Evolutionary conservation across 2,113 vertebrate species (phyloP).

Genomic region (Eulemur rufifrons): DNA sequence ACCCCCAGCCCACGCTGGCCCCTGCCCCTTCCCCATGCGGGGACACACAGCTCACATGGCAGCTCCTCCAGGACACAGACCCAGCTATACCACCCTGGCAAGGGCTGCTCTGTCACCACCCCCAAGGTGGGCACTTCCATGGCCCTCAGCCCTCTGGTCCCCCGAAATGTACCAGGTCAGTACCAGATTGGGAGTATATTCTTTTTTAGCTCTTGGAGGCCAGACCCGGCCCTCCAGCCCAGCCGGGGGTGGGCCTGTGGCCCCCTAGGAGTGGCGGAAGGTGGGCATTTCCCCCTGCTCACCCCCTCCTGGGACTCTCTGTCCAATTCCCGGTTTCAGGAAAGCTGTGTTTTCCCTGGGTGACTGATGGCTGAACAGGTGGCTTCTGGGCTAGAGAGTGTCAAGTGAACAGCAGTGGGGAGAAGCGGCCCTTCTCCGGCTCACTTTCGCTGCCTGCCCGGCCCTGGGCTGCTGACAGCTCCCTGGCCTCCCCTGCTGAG

Average conservation of each 20-base stretch:
- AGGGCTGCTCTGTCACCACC: not conserved
- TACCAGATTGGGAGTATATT: not conserved
- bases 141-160: not conserved
- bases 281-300: not conserved
- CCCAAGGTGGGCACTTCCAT: not conserved
- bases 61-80: not conserved
- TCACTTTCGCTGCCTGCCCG: conserved; percentile 85
- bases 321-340: conserved; percentile 87
- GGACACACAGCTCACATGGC: accelerated
- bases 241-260: not conserved
- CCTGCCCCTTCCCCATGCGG: not conserved
- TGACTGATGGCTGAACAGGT: conserved; percentile 95
- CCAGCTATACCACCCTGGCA: not conserved
- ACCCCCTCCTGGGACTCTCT: conserved; percentile 77
- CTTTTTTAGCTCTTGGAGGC: not conserved
- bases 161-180: not conserved
- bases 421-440: conserved; percentile 90
- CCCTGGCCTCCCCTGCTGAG: conserved; percentile 27
- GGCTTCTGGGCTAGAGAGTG: conserved; percentile 84
- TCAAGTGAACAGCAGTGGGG: conserved; percentile 87
- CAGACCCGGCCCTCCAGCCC: not conserved
- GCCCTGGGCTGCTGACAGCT: conserved; percentile 78
- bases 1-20: not conserved
- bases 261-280: not conserved
- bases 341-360: conserved; percentile 89